phyloP scores from a whole-genome alignment of 2,888 invertebrate species.

The Chydorus sphaericus region DNA sequence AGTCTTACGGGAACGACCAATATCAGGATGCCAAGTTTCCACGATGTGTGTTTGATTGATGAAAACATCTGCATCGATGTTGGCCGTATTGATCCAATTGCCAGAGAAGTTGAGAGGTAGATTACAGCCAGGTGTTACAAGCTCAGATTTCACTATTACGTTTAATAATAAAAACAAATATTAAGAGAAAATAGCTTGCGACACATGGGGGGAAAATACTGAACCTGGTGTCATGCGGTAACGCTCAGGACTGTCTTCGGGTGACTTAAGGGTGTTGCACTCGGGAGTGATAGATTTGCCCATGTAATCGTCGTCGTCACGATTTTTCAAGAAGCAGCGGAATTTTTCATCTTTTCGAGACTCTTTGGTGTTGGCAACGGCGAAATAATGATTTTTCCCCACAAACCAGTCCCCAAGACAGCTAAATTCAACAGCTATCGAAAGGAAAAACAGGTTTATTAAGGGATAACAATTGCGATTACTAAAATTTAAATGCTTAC shows the following conservation, averaged over 20 bases:
- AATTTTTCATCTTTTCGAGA: conserved; percentile 89
- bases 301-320: conserved; percentile 81
- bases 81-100: conserved; percentile 93
- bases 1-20: conserved; percentile 67
- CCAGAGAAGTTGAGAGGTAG: conserved; percentile 88
- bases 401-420: conserved; percentile 92
- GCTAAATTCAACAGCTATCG: conserved; percentile 66
- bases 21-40: conserved; percentile 88
- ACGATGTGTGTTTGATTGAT: conserved; percentile 94
- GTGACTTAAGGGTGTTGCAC: conserved; percentile 80
- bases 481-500: conserved; percentile 28
- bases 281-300: conserved; percentile 88
- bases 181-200: background rate
- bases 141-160: conserved; percentile 54
- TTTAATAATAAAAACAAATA: background rate
- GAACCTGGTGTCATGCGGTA: conserved; percentile 66
- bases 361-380: conserved; percentile 92
- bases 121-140: conserved; percentile 78
- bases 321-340: conserved; percentile 82
- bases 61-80: conserved; percentile 82
- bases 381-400: conserved; percentile 90
- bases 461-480: background rate
- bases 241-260: conserved; percentile 84
- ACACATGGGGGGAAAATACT: conserved; percentile 20
- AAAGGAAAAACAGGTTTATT: conserved; percentile 12